phyloP scores from a whole-genome alignment of 2,888 invertebrate species.

The Agrypnus murinus region DNA sequence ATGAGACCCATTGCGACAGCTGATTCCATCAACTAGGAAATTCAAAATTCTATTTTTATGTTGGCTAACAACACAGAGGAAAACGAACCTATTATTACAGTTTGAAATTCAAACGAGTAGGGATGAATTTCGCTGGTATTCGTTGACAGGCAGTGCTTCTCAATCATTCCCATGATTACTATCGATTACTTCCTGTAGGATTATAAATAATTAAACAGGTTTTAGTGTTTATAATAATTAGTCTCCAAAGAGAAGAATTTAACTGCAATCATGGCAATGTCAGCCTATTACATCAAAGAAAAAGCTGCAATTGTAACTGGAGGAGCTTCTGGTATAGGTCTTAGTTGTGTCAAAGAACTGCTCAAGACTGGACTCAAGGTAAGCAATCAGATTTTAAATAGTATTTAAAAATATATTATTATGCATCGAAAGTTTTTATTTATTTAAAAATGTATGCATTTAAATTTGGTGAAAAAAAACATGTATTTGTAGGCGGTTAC shows the following conservation, averaged over 20 bases:
- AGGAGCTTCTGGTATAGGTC: conserved; percentile 44
- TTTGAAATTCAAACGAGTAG: conserved; percentile 4
- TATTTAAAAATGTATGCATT: too few species aligned
- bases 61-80: background rate
- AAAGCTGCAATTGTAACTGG: conserved; percentile 46
- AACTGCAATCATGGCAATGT: too few species aligned
- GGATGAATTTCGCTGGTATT: background rate
- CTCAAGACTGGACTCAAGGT: conserved; percentile 39
- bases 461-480: background rate
- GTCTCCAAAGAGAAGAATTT: too few species aligned
- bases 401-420: too few species aligned
- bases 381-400: too few species aligned
- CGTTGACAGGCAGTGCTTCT: background rate
- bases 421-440: too few species aligned
- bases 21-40: conserved; percentile 4
- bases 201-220: too few species aligned
- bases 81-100: conserved; percentile 13
- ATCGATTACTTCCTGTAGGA: too few species aligned
- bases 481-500: conserved; percentile 61
- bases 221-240: too few species aligned
- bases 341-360: conserved; percentile 37
- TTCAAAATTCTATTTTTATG: background rate
- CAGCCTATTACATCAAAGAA: conserved; percentile 26
- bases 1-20: too few species aligned
- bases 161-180: background rate